Evolutionary conservation across 2,113 vertebrate species (phyloP).

Genomic region (Mesitornis unicolor): DNA sequence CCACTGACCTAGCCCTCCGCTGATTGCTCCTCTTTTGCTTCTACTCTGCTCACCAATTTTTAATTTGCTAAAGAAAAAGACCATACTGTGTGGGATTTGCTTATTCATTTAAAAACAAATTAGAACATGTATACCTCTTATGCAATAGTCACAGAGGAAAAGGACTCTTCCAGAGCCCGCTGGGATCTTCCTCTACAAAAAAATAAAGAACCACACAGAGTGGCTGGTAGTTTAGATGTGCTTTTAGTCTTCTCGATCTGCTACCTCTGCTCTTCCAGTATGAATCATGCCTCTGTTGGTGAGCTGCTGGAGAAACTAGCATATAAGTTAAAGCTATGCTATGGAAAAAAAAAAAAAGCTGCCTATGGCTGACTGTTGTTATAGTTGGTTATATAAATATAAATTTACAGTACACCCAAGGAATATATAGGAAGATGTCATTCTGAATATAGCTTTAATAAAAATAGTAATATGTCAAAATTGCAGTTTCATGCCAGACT

Average conservation of each 20-base stretch:
- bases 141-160: neutral
- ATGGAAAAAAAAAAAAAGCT: neutral
- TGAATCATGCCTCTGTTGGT: neutral
- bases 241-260: neutral
- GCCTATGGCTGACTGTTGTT: neutral
- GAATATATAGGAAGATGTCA: neutral
- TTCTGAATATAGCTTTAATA: neutral
- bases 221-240: neutral
- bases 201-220: fast-evolving
- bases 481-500: neutral
- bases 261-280: neutral
- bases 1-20: neutral
- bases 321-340: neutral
- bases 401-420: neutral
- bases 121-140: neutral
- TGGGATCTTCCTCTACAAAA: neutral
- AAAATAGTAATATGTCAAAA: neutral
- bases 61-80: neutral
- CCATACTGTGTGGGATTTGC: neutral
- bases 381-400: neutral
- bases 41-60: neutral
- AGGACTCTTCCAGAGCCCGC: neutral
- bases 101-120: neutral
- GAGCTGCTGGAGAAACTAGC: neutral
- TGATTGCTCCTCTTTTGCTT: neutral